Evolutionary conservation across 2,113 vertebrate species (phyloP), one percentile per base, ranked within the genome.

Genomic region (Oncorhynchus nerka): DNA sequence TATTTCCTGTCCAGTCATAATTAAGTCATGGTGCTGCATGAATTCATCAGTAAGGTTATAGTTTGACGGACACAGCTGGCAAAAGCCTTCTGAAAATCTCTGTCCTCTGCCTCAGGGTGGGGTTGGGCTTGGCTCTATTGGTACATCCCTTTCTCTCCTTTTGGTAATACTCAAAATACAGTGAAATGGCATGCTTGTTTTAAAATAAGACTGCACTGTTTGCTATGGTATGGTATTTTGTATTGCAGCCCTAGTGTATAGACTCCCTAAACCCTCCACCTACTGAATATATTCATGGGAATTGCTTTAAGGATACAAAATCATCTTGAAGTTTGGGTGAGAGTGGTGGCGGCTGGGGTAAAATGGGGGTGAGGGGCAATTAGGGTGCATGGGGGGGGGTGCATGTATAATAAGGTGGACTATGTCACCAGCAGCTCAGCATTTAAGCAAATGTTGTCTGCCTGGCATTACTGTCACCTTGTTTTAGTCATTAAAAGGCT

Each of bases 1-100:
- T 79, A 88, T 91, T 93, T 92, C 91, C 91, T 92, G 90, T 88
- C 82, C 84, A 83, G 71, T 90, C 78, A 85, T 91, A 92, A 94
- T 93, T 85, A 91, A 90, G 88, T 92, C 90, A 91, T 78, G 73
- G 72, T 30, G 67, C 84, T 83, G 82, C 79, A 83, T 84, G 81
- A 77, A 82, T 89, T 79, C 76, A 75, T 89, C 86, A 85, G 89
- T 76, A 73, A 79, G 78, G 76, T 75, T 85, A 86, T 86, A 84
- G 84, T 86, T 87, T 82, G 85, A 89, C 71, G 74, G 81, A 86
- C 57, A 70, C 82, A 81, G 75, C 74, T 85, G 84, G 65, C 48
- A 39, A 88, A 55, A 70, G 72, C 76, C 75, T 64, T 16, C 67
- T 71, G 72, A 39, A 68, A 68, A 19, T 39, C 30, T n/a, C 39